phyloP scores from a whole-genome alignment of 1,140 invertebrate species.

The Antheraea mylitta region DNA sequence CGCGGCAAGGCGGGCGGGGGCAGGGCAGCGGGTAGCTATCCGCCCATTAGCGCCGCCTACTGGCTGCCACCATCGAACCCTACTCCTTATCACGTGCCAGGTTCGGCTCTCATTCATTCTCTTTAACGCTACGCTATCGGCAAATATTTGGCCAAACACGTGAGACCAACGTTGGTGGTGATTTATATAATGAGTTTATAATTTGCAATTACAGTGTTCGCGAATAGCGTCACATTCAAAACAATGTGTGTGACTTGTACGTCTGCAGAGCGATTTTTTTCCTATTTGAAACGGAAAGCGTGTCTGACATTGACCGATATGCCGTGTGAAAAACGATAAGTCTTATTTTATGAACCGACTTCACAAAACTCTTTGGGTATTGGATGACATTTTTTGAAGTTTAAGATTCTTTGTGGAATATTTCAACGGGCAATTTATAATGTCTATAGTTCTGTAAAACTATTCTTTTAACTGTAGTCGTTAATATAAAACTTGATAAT shows the following conservation, averaged over 20 bases:
- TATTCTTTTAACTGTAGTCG: neutral
- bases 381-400: conserved; percentile 4
- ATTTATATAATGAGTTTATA: neutral
- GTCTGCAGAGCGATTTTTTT: conserved; percentile 22
- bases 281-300: conserved; percentile 52
- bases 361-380: neutral
- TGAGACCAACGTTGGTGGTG: neutral
- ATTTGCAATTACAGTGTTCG: neutral
- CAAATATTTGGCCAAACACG: neutral
- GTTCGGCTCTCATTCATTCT: conserved; percentile 58
- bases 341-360: conserved; percentile 12
- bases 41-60: conserved; percentile 88
- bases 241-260: conserved; percentile 11
- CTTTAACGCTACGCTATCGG: neutral
- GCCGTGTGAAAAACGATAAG: conserved; percentile 57
- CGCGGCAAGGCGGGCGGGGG: conserved; percentile 62
- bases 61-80: conserved; percentile 87
- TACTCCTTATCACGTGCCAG: conserved; percentile 88
- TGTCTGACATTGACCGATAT: conserved; percentile 58
- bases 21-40: conserved; percentile 79
- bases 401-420: neutral
- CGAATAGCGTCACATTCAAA: conserved; percentile 14
- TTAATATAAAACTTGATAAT: neutral
- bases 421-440: conserved; percentile 8
- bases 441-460: neutral